Conservation (phyloP, 2,113 vertebrate species). For the Myanophis thanlyinensis region DNA sequence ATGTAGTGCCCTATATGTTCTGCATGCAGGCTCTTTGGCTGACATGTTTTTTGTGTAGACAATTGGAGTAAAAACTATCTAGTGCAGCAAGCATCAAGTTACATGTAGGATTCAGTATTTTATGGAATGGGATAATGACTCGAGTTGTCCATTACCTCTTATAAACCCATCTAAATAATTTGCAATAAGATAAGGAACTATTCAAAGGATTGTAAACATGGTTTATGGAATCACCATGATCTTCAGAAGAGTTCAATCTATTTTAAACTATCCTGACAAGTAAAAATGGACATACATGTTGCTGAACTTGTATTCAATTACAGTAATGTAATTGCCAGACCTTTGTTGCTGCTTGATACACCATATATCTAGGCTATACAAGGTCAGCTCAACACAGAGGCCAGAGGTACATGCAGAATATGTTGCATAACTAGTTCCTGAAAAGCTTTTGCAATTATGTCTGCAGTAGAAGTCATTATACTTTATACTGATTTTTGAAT, state of each 20-base stretch:
- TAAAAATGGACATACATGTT: background rate
- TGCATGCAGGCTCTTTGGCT: background rate
- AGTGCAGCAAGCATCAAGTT: background rate
- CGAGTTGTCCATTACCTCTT: background rate
- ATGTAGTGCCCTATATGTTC: background rate
- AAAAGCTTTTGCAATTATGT: background rate
- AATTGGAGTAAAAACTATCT: background rate
- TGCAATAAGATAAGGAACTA: background rate
- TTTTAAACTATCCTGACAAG: conserved; percentile 1
- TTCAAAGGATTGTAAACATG: background rate
- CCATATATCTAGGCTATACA: background rate
- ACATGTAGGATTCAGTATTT: background rate
- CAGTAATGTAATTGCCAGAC: conserved; percentile 5
- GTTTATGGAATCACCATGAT: background rate
- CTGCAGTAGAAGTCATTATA: background rate
- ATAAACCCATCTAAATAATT: background rate
- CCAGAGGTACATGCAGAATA: background rate
- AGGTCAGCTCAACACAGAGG: background rate
- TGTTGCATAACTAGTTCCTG: background rate
- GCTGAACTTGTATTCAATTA: background rate
- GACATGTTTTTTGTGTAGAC: background rate
- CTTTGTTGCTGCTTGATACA: conserved; percentile 2
- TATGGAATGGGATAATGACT: background rate
- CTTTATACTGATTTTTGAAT: background rate
- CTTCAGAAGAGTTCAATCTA: background rate